phyloP scores from a whole-genome alignment of 2,888 invertebrate species.

The Macrosoma leucophasiata region DNA sequence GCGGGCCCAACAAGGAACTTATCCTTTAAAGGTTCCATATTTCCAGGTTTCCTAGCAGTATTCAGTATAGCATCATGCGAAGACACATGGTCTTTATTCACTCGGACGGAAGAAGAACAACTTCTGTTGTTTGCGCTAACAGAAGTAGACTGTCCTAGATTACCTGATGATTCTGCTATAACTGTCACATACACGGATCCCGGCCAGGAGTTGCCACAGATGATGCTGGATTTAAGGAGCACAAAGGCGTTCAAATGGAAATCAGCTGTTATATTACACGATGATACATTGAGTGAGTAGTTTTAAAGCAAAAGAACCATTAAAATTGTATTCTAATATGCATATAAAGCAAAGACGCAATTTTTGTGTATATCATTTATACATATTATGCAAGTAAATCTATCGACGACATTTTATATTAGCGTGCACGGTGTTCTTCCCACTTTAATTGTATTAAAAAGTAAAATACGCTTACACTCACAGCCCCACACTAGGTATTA shows the following conservation, averaged over 20 bases:
- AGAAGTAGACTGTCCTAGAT: constrained; percentile 85
- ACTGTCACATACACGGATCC: constrained; percentile 81
- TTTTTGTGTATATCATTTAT: too few relatives aligned
- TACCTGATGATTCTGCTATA: constrained; percentile 80
- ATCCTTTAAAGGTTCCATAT: too few relatives aligned
- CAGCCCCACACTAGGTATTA: too few relatives aligned
- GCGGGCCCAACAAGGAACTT: too few relatives aligned
- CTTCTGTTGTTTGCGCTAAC: constrained; percentile 84
- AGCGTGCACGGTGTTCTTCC: too few relatives aligned
- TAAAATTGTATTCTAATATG: too few relatives aligned
- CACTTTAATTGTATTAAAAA: too few relatives aligned
- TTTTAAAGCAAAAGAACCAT: not conserved
- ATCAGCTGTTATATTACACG: constrained; percentile 82
- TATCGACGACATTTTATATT: too few relatives aligned
- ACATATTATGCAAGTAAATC: too few relatives aligned
- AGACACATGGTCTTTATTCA: constrained; percentile 84
- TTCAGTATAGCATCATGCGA: constrained; percentile 84
- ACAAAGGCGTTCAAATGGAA: constrained; percentile 81
- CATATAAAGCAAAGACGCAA: too few relatives aligned
- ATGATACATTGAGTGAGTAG: constrained; percentile 80
- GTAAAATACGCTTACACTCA: too few relatives aligned
- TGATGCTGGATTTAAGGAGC: constrained; percentile 84
- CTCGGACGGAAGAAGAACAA: constrained; percentile 77
- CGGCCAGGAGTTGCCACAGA: constrained; percentile 85
- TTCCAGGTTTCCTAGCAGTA: constrained; percentile 81